Conservation (phyloP, 1,140 invertebrate species). For the Diachasmimorpha longicaudata region DNA sequence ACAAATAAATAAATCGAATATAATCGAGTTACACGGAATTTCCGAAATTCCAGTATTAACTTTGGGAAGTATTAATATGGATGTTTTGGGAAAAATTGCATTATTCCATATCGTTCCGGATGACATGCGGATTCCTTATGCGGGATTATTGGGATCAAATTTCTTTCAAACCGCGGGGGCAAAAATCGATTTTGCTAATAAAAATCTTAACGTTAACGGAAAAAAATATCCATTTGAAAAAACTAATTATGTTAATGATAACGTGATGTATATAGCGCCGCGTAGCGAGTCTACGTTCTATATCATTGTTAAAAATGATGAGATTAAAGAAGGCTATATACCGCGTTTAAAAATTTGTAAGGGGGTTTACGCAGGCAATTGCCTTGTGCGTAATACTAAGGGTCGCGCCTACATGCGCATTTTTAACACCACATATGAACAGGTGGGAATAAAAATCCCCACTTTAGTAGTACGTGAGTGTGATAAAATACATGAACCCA, state of each 20-base stretch:
- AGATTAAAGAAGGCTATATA: constrained; percentile 9
- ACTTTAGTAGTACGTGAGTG: neutral
- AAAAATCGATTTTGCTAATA: neutral
- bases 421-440: constrained; percentile 8
- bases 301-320: neutral
- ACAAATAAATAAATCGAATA: neutral
- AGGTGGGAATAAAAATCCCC: constrained; percentile 9
- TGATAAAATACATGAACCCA: neutral
- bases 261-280: neutral
- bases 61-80: neutral
- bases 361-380: neutral
- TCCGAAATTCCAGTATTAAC: neutral
- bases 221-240: neutral
- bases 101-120: constrained; percentile 7
- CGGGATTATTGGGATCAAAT: neutral
- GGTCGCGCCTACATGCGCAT: constrained; percentile 18
- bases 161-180: neutral
- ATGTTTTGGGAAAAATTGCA: neutral
- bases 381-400: neutral
- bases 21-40: constrained; percentile 9
- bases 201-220: neutral
- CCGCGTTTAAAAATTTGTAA: constrained; percentile 6
- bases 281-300: constrained; percentile 12
- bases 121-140: constrained; percentile 11
- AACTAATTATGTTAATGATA: neutral